Evolutionary conservation across 2,888 invertebrate species (phyloP).

Genomic region (Chymomyza fuscimana): DNA sequence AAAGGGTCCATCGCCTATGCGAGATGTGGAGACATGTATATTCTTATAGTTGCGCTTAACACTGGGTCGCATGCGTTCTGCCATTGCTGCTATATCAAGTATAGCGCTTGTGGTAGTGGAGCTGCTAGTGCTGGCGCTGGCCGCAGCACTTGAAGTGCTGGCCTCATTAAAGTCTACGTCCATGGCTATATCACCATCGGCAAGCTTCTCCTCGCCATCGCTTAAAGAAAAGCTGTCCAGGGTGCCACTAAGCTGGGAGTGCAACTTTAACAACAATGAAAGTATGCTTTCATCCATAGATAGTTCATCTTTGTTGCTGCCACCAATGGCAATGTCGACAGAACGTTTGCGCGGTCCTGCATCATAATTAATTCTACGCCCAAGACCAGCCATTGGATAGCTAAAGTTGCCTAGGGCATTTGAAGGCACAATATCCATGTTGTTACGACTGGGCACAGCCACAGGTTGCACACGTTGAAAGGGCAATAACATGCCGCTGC

Average conservation of each 20-base stretch:
- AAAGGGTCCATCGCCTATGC: constrained; percentile 91
- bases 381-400: constrained; percentile 47
- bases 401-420: constrained; percentile 65
- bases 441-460: constrained; percentile 77
- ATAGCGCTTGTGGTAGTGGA: constrained; percentile 7
- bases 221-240: constrained; percentile 89
- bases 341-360: constrained; percentile 74
- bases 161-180: constrained; percentile 77
- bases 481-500: constrained; percentile 77
- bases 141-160: constrained; percentile 67
- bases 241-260: constrained; percentile 91
- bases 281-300: constrained; percentile 93
- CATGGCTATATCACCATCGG: constrained; percentile 55
- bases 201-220: constrained; percentile 75
- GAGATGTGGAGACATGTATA: constrained; percentile 78
- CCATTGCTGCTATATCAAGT: constrained; percentile 45
- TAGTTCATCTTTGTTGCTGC: constrained; percentile 81
- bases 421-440: constrained; percentile 80
- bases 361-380: constrained; percentile 66
- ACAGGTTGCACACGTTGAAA: constrained; percentile 80
- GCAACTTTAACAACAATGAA: constrained; percentile 92
- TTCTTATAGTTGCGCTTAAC: constrained; percentile 57
- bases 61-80: constrained; percentile 40
- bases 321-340: constrained; percentile 78
- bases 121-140: constrained; percentile 15